Evolutionary conservation across 2,797 vertebrate genomes (phyloP), one percentile per base, ranked within the genome.

Genomic region (Aselliscus stoliczkanus): DNA sequence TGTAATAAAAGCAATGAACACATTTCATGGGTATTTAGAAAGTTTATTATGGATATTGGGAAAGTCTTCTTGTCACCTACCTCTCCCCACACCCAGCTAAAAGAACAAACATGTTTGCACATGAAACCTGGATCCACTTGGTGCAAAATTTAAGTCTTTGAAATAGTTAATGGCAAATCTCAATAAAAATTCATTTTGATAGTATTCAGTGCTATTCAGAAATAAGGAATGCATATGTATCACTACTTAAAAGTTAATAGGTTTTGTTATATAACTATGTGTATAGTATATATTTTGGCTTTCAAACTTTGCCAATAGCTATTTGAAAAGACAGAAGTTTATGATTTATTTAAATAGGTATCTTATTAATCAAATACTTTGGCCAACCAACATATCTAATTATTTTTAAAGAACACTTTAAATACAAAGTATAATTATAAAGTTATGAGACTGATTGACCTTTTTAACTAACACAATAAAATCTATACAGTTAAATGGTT

Each of bases 21-120:
- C 39, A 93, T 56, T 39, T 93, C 62, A 37, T 56, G 31, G 29
- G 3, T 69, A 96, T 97, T 92, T 82, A 70, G 39, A 70, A 96
- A 58, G 34, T 96, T 97, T 98, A 97, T 97, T 96, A 70, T 50
- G 25, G 37, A 90, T 81, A 82, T 17, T 60, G 42, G 75, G 39
- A 50, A 50, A 84, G 52, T 76, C 44, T 76, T 52, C 34, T 89
- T 17, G 60, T 70, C 15, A 73, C 2, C 50, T 17, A 62, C 39
- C 21, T 86, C 29, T 62, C 39, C 4, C 14, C 7, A 56, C 6
- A 47, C 60, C 44, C 73, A 70, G 75, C 90, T 89, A 75, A 77
- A 94, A 95, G 27, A 90, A 76, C 29, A 70, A 96, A 67, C 31
- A 94, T 50, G 58, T 70, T 75, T 96, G 52, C 52, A 91, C 88